phyloP scores from a whole-genome alignment of 1,140 invertebrate species.

The Cherax destructor region DNA sequence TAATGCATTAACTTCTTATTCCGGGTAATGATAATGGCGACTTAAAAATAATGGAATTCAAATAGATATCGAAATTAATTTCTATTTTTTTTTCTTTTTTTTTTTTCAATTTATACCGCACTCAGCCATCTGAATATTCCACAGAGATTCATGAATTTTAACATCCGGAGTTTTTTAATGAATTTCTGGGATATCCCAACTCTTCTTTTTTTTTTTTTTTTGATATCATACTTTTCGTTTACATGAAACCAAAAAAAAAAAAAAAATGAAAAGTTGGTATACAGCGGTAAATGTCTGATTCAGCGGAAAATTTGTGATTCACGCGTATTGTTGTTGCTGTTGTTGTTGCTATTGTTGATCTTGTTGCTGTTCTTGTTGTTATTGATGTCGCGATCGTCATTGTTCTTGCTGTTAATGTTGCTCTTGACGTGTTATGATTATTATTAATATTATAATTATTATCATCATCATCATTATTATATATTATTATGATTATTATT shows the following conservation, averaged over 20 bases:
- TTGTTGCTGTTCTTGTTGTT: no score
- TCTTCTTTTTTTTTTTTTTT: background rate
- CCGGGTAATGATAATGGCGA: background rate
- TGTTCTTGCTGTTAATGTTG: background rate
- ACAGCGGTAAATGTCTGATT: no score
- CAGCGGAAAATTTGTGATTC: no score
- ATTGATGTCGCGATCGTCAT: no score
- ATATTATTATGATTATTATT: no score
- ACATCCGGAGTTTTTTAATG: background rate
- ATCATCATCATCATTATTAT: no score
- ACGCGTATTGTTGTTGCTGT: no score
- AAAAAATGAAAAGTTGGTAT: background rate
- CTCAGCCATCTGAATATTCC: slow-evolving; percentile 1
- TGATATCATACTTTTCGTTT: background rate
- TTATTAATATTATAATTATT: no score
- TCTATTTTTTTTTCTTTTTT: background rate
- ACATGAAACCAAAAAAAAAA: background rate
- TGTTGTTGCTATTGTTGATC: no score
- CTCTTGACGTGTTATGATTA: no score
- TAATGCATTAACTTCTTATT: background rate
- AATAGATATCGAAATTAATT: slow-evolving; percentile 18
- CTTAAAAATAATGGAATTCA: slow-evolving; percentile 6
- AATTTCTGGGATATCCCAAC: background rate
- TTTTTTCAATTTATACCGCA: slow-evolving; percentile 4
- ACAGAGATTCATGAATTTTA: slow-evolving; percentile 3